Evolutionary conservation across 2,888 invertebrate species (phyloP), one percentile per base, ranked within the genome.

Genomic region (Scaptomyza reducta): DNA sequence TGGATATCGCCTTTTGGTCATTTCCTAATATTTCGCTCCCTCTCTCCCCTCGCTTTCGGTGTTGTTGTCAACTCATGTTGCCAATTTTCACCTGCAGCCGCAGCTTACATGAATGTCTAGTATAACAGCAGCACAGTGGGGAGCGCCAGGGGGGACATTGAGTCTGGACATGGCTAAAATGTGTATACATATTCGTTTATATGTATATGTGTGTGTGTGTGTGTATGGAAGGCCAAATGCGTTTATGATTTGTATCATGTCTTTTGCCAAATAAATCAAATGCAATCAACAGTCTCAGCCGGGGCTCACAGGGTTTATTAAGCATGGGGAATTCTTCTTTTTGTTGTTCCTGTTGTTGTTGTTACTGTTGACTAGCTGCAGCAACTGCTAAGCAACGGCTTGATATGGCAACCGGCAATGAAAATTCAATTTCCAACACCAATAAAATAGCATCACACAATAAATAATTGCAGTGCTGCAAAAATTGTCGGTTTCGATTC

Each of bases 171-270:
- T 57, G 40, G 51, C 27, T 49, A 29, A 14, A 16, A 40, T 16
- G 27, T 47, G 47, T 14, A 22, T 50, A 40, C 13, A 3, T 22
- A 22, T 22, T 22, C 22, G 22, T 22, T 22, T 22, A 22, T 45
- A 25, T 64, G 64, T 61, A 62, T 74, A 51, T 49, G 60, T 46
- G 45, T 10, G 11, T 31, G 44, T 35, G 10, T 53, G 33, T 64
- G 64, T 61, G 64, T 74, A 51, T 49, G 60, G 63, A 63, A 77
- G 69, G 74, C 65, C 79, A 81, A 78, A 87, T 85, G 79, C 86
- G 83, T 88, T 82, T 82, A 86, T 82, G 87, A 88, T 82, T 82
- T 79, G 87, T 79, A 86, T 71, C 77, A 75, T 86, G 88, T 88
- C 70, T 79, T 69, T 66, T 65, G 68, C 67, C 86, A 86, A 76